Evolutionary conservation across 2,797 vertebrate genomes (phyloP).

Genomic region (Benthosema pterotum): DNA sequence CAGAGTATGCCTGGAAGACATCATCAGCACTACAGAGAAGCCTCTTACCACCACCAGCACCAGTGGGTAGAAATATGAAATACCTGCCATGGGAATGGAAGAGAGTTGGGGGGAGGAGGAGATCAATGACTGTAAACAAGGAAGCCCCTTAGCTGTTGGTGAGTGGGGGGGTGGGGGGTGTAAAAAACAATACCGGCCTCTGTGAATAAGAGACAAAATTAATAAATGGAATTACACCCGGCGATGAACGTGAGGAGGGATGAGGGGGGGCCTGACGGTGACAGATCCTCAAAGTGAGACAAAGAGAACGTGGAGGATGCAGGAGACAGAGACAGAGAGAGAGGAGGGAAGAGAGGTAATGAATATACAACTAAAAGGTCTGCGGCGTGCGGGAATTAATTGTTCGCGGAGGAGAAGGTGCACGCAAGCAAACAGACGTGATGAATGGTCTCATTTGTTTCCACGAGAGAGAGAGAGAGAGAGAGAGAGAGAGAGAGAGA

Average conservation of each 20-base stretch:
- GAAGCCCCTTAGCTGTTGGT: conserved; percentile 39
- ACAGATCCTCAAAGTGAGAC: conserved; percentile 37
- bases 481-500: too few species aligned
- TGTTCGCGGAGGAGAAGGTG: conserved; percentile 71
- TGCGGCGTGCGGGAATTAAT: conserved; percentile 68
- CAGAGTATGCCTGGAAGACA: conserved; percentile 38
- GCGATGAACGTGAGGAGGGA: too few species aligned
- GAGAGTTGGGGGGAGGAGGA: conserved; percentile 1
- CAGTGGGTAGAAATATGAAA: conserved; percentile 22
- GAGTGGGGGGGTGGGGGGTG: background rate
- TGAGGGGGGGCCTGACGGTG: conserved; percentile 36
- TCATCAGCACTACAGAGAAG: conserved; percentile 30
- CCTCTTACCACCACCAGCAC: conserved; percentile 31
- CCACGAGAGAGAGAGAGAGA: conserved; percentile 40
- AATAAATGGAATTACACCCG: conserved; percentile 55
- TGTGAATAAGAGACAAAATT: conserved; percentile 35
- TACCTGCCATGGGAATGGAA: too few species aligned
- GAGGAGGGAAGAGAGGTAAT: conserved; percentile 35
- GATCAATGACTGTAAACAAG: conserved; percentile 32
- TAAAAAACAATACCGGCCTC: conserved; percentile 35
- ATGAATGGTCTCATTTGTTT: conserved; percentile 79
- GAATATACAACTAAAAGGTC: conserved; percentile 56
- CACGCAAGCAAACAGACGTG: conserved; percentile 73
- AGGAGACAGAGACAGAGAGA: conserved; percentile 32
- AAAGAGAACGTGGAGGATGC: background rate